These are phyloP conservation scores for Nymphicus hollandicus DNA, from an alignment of 2,113 vertebrate species.

Conservation along the genomic window DNA sequence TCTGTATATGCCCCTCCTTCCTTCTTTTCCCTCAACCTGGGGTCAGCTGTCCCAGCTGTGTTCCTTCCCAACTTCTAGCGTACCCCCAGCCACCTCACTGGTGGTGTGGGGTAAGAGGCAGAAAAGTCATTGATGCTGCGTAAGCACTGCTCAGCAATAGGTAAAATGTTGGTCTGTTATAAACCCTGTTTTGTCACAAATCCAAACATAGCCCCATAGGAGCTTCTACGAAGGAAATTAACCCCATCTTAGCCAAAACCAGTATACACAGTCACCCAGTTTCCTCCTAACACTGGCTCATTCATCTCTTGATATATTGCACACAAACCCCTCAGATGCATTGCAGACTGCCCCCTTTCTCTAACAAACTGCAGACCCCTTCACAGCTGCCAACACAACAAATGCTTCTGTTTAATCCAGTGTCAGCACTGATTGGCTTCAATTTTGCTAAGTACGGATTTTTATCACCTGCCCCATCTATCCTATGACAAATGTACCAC, in stretches of 20 bases:
- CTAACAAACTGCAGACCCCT: not conserved
- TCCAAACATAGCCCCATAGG: not conserved
- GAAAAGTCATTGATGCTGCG: not conserved
- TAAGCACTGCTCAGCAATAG: not conserved
- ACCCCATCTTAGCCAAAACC: not conserved
- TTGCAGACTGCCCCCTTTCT: not conserved
- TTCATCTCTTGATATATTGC: not conserved
- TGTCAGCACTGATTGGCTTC: not conserved
- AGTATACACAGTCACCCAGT: not conserved
- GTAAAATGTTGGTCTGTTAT: not conserved
- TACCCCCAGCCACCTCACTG: rapidly evolving
- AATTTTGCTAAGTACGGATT: not conserved
- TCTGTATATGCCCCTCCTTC: rapidly evolving
- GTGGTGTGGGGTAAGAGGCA: not conserved
- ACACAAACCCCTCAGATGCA: not conserved
- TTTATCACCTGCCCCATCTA: conserved; percentile 4
- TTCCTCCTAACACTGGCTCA: not conserved
- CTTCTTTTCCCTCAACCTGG: not conserved
- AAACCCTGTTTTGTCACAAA: not conserved
- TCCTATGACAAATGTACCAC: not conserved
- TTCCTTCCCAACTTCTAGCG: not conserved
- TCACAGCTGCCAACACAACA: not conserved
- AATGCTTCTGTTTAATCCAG: not conserved
- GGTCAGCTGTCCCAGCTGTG: not conserved
- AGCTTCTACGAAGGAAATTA: not conserved